Conservation (phyloP, 2,888 invertebrate genomes). For the Eupithecia subumbrata region DNA sequence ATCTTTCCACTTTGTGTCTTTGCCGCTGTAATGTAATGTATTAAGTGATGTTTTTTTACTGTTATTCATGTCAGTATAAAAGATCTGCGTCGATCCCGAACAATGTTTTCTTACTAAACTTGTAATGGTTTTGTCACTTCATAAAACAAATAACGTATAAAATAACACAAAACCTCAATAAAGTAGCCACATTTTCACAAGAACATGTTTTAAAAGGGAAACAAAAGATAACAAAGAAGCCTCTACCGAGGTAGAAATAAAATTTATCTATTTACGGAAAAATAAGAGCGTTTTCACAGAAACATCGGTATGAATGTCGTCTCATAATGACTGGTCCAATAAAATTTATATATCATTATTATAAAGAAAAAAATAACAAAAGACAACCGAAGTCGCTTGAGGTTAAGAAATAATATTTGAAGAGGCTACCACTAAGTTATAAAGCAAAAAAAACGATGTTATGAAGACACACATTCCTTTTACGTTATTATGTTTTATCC, state of each 20-base stretch:
- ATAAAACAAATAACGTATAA: neutral
- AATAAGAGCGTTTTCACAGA: conserved; percentile 38
- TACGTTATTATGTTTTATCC: too few species aligned
- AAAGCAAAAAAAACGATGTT: too few species aligned
- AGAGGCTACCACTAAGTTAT: neutral
- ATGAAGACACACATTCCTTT: too few species aligned
- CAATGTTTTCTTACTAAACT: too few species aligned
- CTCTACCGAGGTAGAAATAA: conserved; percentile 35
- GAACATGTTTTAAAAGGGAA: conserved; percentile 35
- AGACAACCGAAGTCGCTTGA: neutral
- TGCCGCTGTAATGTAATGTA: too few species aligned
- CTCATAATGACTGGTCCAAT: conserved; percentile 29
- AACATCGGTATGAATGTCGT: conserved; percentile 30
- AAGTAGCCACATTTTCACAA: conserved; percentile 8
- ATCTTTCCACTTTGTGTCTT: too few species aligned
- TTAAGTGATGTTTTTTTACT: too few species aligned
- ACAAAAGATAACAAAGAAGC: conserved; percentile 32
- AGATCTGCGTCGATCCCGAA: neutral
- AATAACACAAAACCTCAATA: neutral
- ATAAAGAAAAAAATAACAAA: neutral
- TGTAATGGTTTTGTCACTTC: too few species aligned
- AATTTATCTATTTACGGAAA: conserved; percentile 37
- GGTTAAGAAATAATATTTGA: neutral
- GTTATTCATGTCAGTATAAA: too few species aligned
- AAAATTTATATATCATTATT: neutral